These are phyloP conservation scores for Atherinosoma microstoma DNA, from an alignment of 2,797 vertebrate species.

Conservation along the genomic window DNA sequence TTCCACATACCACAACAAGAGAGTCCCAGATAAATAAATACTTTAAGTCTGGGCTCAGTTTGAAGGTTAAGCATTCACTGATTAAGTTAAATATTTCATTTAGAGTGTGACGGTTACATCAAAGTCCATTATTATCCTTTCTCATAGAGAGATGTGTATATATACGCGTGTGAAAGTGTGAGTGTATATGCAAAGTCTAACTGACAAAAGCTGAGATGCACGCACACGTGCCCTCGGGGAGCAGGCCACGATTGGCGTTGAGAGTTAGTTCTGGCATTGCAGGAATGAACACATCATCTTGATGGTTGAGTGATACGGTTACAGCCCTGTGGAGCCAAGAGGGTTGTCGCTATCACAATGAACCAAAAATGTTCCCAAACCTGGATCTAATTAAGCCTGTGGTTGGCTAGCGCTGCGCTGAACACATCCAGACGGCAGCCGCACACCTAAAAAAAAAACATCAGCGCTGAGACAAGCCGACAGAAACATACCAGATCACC, in stretches of 20 bases:
- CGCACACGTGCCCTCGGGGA: constrained; percentile 3
- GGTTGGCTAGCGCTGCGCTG: constrained; percentile 59
- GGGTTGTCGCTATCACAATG: constrained; percentile 61
- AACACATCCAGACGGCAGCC: constrained; percentile 65
- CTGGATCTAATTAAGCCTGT: constrained; percentile 77
- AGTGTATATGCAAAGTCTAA: constrained; percentile 39
- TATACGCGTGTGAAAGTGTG: constrained; percentile 19
- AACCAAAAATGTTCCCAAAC: constrained; percentile 54
- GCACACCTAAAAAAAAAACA: constrained; percentile 55
- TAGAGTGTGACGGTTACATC: neutral
- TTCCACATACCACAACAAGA: neutral
- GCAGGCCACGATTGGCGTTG: neutral
- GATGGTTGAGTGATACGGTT: constrained; percentile 42
- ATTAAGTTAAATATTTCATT: neutral
- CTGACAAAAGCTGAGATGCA: constrained; percentile 19
- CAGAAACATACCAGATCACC: constrained; percentile 59
- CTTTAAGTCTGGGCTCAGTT: neutral
- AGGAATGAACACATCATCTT: constrained; percentile 52
- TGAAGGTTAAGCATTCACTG: neutral
- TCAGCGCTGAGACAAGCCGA: constrained; percentile 49
- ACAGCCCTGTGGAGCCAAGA: constrained; percentile 47
- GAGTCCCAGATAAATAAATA: neutral
- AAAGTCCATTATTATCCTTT: constrained; percentile 14
- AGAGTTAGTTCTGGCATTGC: constrained; percentile 34
- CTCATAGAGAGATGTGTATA: constrained; percentile 3